Base-by-base conservation (phyloP, 2,797 vertebrate species). In the Natrix natrix region DNA sequence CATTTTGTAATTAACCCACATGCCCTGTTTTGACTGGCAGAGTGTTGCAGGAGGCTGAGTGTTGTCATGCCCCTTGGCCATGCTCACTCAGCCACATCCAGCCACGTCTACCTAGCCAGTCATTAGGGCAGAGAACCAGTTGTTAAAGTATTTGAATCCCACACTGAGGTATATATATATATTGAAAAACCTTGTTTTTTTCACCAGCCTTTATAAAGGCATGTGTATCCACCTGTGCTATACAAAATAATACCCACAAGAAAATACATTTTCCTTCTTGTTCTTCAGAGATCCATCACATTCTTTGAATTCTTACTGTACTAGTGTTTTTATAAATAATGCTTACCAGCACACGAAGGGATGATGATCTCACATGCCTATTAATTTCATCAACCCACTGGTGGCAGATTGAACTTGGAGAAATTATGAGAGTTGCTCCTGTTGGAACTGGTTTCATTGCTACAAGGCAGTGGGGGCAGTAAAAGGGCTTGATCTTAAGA, bases 321-420 rank as follows among this genome's bases (percentile, higher is more conserved):
- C 91, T 94, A 1, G 4, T 91, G 56, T 12, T 90, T 4, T 8
- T 78, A 66, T 11, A 1, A 92, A 94, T 5, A 83, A 32, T 2
- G 3, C n/a, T 92, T 97, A 99, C 99, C 99, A 99, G 97, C 92
- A 99, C 99, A 66, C 97, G 97, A 93, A 99, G 98, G 4, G 99
- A 99, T 7, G 99, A 98, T 0, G 99, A 99, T 86, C 98, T 98
- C 94, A 99, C 98, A 87, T 99, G 99, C 4, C 98, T 98, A 94
- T 99, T 99, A 97, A 99, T 99, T 97, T 99, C 99, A 95, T 99
- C 99, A 91, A 99, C 99, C 99, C 99, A 99, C 95, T 99, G 99
- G 96, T 99, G 99, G 96, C 99, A 99, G 96, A 99, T 99, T 95
- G 99, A 99, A 97, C 99, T 99, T 0, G 99, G 99, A 1, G 99